Conservation (phyloP, 2,113 vertebrate species). For the Atherinomorus stipes region DNA sequence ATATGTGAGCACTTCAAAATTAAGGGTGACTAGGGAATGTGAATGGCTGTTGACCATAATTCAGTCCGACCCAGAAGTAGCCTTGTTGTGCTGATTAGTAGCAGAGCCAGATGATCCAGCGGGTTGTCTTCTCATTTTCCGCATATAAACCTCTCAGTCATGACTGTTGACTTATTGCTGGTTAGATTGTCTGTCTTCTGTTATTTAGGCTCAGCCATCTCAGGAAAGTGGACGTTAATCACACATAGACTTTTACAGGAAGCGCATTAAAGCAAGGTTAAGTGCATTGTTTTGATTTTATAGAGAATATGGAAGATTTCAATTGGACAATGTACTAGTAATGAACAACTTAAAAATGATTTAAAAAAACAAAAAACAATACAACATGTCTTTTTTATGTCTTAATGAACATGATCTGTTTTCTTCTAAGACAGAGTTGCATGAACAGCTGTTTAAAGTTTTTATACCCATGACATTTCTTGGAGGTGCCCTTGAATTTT, state of each 20-base stretch:
- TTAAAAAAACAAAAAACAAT: too few relatives aligned
- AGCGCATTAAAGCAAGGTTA: slow-evolving; percentile 35
- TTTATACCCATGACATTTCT: too few relatives aligned
- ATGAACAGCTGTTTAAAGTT: too few relatives aligned
- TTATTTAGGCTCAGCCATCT: slow-evolving; percentile 18
- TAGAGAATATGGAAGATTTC: slow-evolving; percentile 55
- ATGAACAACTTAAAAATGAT: slow-evolving; percentile 2
- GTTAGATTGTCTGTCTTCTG: not conserved
- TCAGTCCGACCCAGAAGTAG: too few relatives aligned
- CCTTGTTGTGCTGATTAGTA: too few relatives aligned
- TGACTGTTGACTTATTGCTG: too few relatives aligned
- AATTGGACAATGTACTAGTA: slow-evolving; percentile 23
- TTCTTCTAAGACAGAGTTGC: slow-evolving; percentile 5
- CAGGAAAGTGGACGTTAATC: not conserved
- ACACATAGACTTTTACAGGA: slow-evolving; percentile 23
- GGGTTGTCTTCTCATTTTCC: too few relatives aligned
- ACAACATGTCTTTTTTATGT: not conserved
- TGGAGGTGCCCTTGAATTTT: not conserved
- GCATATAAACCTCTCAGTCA: too few relatives aligned
- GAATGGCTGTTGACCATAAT: too few relatives aligned
- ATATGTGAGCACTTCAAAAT: too few relatives aligned
- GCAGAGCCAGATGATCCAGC: too few relatives aligned
- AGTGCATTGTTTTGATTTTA: slow-evolving; percentile 37
- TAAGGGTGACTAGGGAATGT: too few relatives aligned
- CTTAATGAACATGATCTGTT: slow-evolving; percentile 2